Percentiles rank a stretch among this genome's conserved stretches.
Evolutionary conservation across 1,140 invertebrate species (phyloP).

Genomic region (Camponotus vicinus): DNA sequence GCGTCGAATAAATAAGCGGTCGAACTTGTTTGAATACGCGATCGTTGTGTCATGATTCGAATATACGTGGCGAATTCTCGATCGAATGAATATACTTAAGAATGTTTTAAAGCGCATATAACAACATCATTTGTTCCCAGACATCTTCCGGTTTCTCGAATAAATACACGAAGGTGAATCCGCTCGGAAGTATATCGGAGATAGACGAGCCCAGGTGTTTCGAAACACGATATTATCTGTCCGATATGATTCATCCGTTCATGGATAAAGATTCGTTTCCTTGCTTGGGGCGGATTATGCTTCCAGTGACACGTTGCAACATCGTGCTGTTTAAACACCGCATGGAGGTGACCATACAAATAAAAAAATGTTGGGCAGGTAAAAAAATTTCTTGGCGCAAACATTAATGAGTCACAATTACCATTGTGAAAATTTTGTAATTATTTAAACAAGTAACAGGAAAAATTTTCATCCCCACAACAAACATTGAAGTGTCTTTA

Average conservation of each 20-base stretch:
- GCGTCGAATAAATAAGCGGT: constrained; percentile 19
- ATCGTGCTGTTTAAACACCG: constrained; percentile 58
- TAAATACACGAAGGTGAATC: background rate
- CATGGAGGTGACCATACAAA: constrained; percentile 55
- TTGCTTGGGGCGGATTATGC: constrained; percentile 60
- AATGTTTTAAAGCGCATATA: background rate
- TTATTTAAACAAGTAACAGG: no score
- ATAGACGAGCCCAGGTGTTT: background rate
- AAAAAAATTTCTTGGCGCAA: constrained; percentile 21
- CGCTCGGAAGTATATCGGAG: constrained; percentile 33
- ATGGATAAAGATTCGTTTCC: constrained; percentile 66
- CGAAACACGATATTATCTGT: constrained; percentile 43
- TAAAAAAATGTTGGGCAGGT: constrained; percentile 55
- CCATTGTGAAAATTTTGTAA: background rate
- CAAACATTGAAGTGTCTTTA: no score
- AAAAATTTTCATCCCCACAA: no score
- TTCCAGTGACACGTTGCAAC: constrained; percentile 66
- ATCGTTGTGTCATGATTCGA: background rate
- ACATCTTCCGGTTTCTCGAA: background rate
- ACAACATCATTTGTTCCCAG: background rate
- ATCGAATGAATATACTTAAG: background rate
- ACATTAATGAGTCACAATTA: constrained; percentile 23
- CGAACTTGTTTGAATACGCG: constrained; percentile 26
- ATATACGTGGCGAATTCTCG: background rate
- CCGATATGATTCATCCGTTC: constrained; percentile 66